These are phyloP conservation scores for Eupeodes corollae DNA, from an alignment of 1,140 invertebrate genomes.

Conservation along the genomic window DNA sequence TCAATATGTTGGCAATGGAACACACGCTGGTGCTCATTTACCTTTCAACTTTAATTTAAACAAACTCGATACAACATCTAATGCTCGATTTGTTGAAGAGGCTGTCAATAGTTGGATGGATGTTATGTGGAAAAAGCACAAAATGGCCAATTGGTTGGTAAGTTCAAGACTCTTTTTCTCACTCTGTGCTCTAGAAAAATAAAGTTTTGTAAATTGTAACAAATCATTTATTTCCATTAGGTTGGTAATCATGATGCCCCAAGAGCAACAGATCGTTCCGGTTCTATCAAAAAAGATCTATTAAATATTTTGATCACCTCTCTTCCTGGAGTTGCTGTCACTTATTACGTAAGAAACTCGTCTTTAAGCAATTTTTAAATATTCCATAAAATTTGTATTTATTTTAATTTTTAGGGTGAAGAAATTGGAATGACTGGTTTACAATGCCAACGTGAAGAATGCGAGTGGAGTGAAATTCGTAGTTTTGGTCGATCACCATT, in stretches of 20 bases:
- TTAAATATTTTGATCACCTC: background rate
- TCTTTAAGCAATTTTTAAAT: background rate
- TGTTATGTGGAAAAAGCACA: conserved; percentile 25
- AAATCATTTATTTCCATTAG: conserved; percentile 53
- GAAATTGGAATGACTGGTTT: conserved; percentile 65
- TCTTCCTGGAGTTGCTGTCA: background rate
- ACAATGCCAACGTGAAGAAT: conserved; percentile 35
- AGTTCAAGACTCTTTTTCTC: conserved; percentile 58
- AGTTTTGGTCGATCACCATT: conserved; percentile 49
- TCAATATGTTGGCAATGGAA: conserved; percentile 41
- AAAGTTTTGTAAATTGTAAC: too few species aligned
- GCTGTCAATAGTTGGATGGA: conserved; percentile 32
- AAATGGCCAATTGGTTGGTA: conserved; percentile 43
- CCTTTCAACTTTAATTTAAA: conserved; percentile 41
- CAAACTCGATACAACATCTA: conserved; percentile 18
- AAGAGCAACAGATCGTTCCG: background rate
- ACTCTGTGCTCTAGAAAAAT: conserved; percentile 45
- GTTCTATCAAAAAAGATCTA: background rate
- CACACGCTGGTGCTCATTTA: conserved; percentile 36
- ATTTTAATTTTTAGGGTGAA: conserved; percentile 41
- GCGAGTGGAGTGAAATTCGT: conserved; percentile 36
- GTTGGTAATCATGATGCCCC: conserved; percentile 14
- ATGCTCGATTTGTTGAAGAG: conserved; percentile 21
- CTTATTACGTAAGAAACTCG: background rate
- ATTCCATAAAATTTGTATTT: background rate